Conservation (phyloP, 2,888 invertebrate genomes). For the Hirtodrosophila confusa region DNA sequence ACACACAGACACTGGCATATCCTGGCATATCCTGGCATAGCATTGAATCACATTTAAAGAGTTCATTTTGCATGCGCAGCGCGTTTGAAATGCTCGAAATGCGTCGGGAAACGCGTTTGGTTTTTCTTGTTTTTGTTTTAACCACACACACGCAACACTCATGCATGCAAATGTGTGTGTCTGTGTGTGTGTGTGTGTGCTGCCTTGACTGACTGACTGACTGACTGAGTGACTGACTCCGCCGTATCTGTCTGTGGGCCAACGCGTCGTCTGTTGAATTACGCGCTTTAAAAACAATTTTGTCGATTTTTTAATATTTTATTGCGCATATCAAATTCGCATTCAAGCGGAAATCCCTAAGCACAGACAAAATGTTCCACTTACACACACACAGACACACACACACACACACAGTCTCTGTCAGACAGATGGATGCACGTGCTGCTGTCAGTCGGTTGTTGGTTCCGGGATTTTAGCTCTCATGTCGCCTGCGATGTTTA, state of each 20-base stretch:
- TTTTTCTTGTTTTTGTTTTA: constrained; percentile 43
- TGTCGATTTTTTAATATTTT: constrained; percentile 75
- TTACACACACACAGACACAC: constrained; percentile 22
- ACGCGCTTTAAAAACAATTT: constrained; percentile 78
- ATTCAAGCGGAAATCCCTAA: constrained; percentile 77
- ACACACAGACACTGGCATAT: not conserved
- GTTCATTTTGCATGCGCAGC: constrained; percentile 69
- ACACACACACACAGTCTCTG: constrained; percentile 2
- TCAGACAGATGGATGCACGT: constrained; percentile 62
- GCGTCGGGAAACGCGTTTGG: constrained; percentile 42
- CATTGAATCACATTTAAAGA: constrained; percentile 66
- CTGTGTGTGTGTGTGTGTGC: constrained; percentile 4
- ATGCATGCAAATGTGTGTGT: constrained; percentile 22
- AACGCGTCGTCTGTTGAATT: constrained; percentile 53
- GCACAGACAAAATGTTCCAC: constrained; percentile 64
- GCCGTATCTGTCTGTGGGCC: constrained; percentile 14
- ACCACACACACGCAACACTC: constrained; percentile 9
- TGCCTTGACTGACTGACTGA: constrained; percentile 20
- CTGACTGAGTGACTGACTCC: constrained; percentile 16
- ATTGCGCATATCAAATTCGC: constrained; percentile 78
- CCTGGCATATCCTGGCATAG: not conserved
- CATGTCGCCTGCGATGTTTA: constrained; percentile 73
- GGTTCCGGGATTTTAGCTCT: constrained; percentile 61
- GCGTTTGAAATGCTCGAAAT: constrained; percentile 59
- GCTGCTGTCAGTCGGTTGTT: constrained; percentile 71